Conservation (phyloP, 2,797 vertebrate genomes). For the Centropyge bicolor region DNA sequence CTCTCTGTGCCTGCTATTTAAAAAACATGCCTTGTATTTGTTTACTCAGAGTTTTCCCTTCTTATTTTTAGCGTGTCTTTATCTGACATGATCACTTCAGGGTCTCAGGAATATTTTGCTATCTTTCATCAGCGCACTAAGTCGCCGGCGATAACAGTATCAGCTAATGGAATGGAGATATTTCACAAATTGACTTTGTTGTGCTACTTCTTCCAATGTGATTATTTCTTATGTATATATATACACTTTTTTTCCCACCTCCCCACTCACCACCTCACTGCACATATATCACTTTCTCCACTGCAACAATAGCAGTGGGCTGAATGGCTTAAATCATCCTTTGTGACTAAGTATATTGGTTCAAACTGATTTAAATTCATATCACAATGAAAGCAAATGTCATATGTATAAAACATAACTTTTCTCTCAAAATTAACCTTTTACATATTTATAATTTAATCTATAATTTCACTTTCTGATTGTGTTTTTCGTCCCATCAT, state of each 20-base stretch:
- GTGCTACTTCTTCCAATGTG: slow-evolving; percentile 17
- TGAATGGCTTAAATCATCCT: slow-evolving; percentile 13
- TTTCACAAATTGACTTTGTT: slow-evolving; percentile 34
- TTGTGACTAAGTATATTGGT: not conserved
- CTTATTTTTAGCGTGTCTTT: slow-evolving; percentile 46
- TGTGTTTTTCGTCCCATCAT: not conserved
- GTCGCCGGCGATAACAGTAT: slow-evolving; percentile 11
- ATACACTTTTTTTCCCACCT: slow-evolving; percentile 21
- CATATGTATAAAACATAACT: not conserved
- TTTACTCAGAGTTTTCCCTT: slow-evolving; percentile 17
- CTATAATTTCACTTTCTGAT: not conserved
- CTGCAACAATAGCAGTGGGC: slow-evolving; percentile 17
- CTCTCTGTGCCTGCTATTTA: slow-evolving; percentile 21
- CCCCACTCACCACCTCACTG: slow-evolving; percentile 20
- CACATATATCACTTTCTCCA: slow-evolving; percentile 11
- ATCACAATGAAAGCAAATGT: not conserved
- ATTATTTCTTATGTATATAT: slow-evolving; percentile 17
- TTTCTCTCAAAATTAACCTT: not conserved
- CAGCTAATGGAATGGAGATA: slow-evolving; percentile 26
- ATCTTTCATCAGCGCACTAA: slow-evolving; percentile 36
- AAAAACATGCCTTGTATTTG: slow-evolving; percentile 10
- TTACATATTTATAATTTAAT: not conserved
- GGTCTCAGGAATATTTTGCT: slow-evolving; percentile 33
- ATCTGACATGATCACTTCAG: slow-evolving; percentile 30
- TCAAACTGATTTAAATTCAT: not conserved